Evolutionary conservation across 92 coral and sea anemone genomes (phyloP), one percentile per base, ranked within the genome.

Genomic region (Epizoanthus rinbou): DNA sequence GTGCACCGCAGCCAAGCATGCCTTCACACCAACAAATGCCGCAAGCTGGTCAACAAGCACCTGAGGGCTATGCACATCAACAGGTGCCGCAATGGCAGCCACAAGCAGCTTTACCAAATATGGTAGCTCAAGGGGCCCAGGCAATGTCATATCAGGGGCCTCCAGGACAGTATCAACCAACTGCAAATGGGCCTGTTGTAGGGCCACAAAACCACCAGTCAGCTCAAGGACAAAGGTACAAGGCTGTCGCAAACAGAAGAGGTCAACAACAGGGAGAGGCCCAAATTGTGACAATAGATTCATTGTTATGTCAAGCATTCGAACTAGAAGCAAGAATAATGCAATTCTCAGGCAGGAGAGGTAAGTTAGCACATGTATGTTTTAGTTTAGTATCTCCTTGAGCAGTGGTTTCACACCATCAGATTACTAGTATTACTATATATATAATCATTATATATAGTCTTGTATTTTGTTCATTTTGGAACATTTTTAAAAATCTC

Each of bases 331-430:
- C 97, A 19, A 86, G 89, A 68, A 86, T 97, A 47, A 69, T 90
- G 75, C 73, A 72, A 60, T 97, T 97, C 65, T 86, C 86, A 56
- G 99, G 99, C 33, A 84, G 94, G 33, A 80, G 94, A 97, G 99
- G 99, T 97, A 62, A 37, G 95, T 33, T 25, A 75, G 31, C 31
- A 28, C 31, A 28, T 2, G 2, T 28, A 28, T 28, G 31, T 2
- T 28, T 28, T 28, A 28, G 31, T 28, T 28, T 28, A 28, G 31
- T 0, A 28, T 28, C 31, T n/a, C n/a, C n/a, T n/a, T n/a, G n/a
- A n/a, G n/a, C n/a, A n/a, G n/a, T n/a, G n/a, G n/a, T n/a, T n/a
- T n/a, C n/a, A n/a, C n/a, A n/a, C n/a, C n/a, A n/a, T n/a, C n/a
- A n/a, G n/a, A n/a, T n/a, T n/a, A n/a, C n/a, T n/a, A n/a, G n/a